Evolutionary conservation across 2,113 vertebrate genomes (phyloP).

Genomic region (Macheiramphus alcinus): DNA sequence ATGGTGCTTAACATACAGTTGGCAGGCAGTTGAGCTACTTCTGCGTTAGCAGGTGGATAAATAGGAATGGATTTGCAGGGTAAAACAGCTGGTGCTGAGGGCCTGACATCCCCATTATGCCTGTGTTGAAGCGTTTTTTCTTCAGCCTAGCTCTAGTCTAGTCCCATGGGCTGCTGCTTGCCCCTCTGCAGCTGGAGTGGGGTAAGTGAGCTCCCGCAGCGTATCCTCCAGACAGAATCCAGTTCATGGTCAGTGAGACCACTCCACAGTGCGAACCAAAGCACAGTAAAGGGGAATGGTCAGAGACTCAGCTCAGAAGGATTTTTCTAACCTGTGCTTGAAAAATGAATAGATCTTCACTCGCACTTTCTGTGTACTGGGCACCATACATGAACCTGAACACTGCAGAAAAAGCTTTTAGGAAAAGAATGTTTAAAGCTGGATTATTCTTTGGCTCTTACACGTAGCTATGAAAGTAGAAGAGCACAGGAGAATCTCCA

Average conservation of each 20-base stretch:
- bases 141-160: neutral
- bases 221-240: neutral
- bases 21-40: neutral
- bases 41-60: neutral
- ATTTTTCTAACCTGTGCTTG: neutral
- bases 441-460: neutral
- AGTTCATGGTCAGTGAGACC: rapidly evolving
- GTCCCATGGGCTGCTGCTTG: neutral
- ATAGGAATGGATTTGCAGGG: neutral
- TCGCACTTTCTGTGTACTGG: rapidly evolving
- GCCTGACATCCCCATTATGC: no score
- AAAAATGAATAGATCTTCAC: neutral
- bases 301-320: neutral
- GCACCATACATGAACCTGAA: rapidly evolving
- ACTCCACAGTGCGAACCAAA: rapidly evolving
- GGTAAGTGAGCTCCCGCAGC: neutral
- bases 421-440: neutral
- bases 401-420: neutral
- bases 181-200: neutral
- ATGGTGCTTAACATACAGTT: neutral
- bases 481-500: neutral
- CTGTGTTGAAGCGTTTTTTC: neutral
- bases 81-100: neutral
- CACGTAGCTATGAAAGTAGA: neutral
- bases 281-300: neutral